Conservation (phyloP, 1,140 invertebrate genomes). For the Venturia canescens region DNA sequence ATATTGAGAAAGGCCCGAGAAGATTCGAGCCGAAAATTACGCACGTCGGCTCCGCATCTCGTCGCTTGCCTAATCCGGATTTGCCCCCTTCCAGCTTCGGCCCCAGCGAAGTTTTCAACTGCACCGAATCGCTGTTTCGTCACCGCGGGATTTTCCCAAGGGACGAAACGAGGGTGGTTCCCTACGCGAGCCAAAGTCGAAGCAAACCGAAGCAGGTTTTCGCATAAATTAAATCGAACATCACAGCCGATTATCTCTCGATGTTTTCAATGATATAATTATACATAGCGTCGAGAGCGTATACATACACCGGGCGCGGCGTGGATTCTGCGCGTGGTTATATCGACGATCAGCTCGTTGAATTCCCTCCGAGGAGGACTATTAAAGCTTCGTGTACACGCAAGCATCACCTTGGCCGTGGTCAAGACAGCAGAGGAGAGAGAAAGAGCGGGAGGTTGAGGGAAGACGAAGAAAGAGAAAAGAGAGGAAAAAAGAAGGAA, state of each 20-base stretch:
- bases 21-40: no score
- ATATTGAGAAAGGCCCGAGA: no score
- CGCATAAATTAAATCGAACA: neutral
- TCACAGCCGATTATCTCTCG: no score
- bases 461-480: neutral
- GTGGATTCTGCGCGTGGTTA: neutral
- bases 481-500: neutral
- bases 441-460: neutral
- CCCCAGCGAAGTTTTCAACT: no score
- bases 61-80: no score
- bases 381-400: slow-evolving; percentile 3
- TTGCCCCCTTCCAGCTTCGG: no score
- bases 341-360: neutral
- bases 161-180: no score
- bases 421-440: neutral
- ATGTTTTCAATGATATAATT: slow-evolving; percentile 1
- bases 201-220: neutral
- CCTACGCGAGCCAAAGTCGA: no score
- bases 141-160: no score
- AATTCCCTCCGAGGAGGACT: neutral
- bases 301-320: neutral
- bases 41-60: no score
- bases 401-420: slow-evolving; percentile 16
- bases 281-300: neutral
- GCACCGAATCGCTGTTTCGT: no score